Conservation (phyloP, 2,888 invertebrate species). For the Hydroisotoma schaefferi region DNA sequence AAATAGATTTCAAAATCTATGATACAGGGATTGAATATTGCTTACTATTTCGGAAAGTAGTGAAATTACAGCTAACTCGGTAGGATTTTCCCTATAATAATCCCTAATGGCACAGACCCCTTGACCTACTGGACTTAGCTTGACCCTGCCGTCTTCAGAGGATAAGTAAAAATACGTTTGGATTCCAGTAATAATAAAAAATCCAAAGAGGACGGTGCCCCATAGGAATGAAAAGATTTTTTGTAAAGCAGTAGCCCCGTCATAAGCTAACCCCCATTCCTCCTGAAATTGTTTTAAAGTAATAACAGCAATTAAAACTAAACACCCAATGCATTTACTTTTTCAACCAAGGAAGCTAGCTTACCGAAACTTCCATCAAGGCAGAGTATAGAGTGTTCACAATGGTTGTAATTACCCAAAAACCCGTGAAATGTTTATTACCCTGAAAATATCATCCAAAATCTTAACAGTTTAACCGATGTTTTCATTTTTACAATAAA, state of each 20-base stretch:
- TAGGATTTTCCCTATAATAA: conserved; percentile 25
- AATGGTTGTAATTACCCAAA: conserved; percentile 10
- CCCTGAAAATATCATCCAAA: no score
- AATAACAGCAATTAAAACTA: background rate
- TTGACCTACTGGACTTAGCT: conserved; percentile 23
- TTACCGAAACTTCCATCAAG: background rate
- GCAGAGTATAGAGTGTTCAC: conserved; percentile 5
- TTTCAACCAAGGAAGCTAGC: background rate
- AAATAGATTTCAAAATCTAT: background rate
- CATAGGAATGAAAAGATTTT: conserved; percentile 40
- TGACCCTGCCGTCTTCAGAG: conserved; percentile 26
- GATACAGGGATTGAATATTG: background rate
- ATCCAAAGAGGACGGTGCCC: conserved; percentile 32
- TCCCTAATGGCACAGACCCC: conserved; percentile 23
- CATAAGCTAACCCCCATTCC: conserved; percentile 29
- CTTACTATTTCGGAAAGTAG: conserved; percentile 34
- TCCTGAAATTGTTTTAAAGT: conserved; percentile 13
- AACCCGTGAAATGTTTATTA: conserved; percentile 13
- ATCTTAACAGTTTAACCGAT: no score
- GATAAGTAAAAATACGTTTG: conserved; percentile 17
- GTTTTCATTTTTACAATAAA: no score
- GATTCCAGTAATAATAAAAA: conserved; percentile 23
- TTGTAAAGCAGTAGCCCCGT: conserved; percentile 20
- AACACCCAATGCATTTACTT: background rate
- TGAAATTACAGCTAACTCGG: conserved; percentile 28